Conservation (phyloP, 2,113 vertebrate species). For the Alectura lathami region DNA sequence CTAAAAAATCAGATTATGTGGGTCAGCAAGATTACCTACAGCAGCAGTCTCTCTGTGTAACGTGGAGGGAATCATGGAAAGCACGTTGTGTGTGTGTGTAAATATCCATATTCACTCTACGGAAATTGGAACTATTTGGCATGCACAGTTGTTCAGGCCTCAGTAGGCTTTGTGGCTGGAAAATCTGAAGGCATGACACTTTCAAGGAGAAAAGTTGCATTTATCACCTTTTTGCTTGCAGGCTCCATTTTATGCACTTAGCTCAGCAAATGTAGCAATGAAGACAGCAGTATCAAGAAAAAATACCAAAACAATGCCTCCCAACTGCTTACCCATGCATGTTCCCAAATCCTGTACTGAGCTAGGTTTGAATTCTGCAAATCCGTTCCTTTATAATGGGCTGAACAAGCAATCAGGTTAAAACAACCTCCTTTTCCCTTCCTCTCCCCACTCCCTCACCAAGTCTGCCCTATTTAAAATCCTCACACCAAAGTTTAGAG, state of each 20-base stretch:
- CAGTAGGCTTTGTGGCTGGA: neutral
- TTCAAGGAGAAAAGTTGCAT: slow-evolving; percentile 12
- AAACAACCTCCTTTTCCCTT: neutral
- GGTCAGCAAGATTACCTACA: neutral
- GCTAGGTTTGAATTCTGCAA: slow-evolving; percentile 19
- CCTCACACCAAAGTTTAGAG: neutral
- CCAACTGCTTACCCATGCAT: slow-evolving; percentile 47
- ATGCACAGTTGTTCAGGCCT: neutral
- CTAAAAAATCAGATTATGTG: neutral
- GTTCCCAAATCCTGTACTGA: slow-evolving; percentile 14
- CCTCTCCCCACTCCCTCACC: neutral
- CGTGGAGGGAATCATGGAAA: neutral
- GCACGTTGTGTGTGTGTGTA: neutral
- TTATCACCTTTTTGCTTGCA: slow-evolving; percentile 34
- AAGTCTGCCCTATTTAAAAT: neutral
- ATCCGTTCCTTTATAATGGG: neutral
- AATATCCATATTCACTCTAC: neutral
- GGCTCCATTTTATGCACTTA: neutral
- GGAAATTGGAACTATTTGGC: neutral
- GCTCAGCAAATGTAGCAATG: slow-evolving; percentile 31
- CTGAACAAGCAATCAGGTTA: slow-evolving; percentile 7
- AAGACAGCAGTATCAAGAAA: slow-evolving; percentile 12
- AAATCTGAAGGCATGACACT: neutral
- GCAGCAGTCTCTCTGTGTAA: neutral
- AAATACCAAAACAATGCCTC: slow-evolving; percentile 45